A percentile compares a stretch with the other conserved stretches of the same genome.
phyloP scores from a whole-genome alignment of 2,113 vertebrate genomes.

The Otis tarda region DNA sequence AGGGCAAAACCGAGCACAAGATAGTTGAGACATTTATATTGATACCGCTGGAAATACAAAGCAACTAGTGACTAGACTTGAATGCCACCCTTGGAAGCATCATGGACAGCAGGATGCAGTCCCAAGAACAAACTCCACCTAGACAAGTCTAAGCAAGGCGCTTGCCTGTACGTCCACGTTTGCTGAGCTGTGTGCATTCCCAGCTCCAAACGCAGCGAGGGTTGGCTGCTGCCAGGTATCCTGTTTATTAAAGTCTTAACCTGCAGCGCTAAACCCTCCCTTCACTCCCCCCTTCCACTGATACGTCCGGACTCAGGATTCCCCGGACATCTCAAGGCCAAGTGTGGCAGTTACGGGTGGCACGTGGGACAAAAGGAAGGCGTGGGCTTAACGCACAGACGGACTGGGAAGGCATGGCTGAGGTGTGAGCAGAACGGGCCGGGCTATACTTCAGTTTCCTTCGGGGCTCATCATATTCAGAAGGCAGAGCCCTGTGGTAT shows the following conservation, averaged over 20 bases:
- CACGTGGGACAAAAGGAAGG: neutral
- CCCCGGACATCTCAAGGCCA: neutral
- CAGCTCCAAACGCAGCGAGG: neutral
- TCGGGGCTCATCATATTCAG: neutral
- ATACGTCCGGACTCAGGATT: neutral
- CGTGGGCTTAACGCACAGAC: neutral
- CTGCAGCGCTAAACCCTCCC: neutral
- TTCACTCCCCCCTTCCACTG: fast-evolving
- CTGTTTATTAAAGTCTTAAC: neutral
- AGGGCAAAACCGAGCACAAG: neutral
- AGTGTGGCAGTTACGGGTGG: neutral
- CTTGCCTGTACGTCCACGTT: fast-evolving
- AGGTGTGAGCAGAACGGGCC: neutral
- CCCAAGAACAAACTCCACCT: neutral
- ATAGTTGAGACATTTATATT: neutral
- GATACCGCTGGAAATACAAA: neutral
- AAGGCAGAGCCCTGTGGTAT: neutral
- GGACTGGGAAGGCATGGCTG: neutral
- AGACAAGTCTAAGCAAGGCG: neutral
- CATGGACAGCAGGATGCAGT: neutral
- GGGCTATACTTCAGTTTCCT: neutral
- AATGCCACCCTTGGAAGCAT: neutral
- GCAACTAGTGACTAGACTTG: neutral
- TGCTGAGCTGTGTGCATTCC: neutral
- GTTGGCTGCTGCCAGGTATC: neutral